These are phyloP conservation scores for Guaruba guarouba DNA, from an alignment of 2,113 vertebrate genomes.

Conservation along the genomic window DNA sequence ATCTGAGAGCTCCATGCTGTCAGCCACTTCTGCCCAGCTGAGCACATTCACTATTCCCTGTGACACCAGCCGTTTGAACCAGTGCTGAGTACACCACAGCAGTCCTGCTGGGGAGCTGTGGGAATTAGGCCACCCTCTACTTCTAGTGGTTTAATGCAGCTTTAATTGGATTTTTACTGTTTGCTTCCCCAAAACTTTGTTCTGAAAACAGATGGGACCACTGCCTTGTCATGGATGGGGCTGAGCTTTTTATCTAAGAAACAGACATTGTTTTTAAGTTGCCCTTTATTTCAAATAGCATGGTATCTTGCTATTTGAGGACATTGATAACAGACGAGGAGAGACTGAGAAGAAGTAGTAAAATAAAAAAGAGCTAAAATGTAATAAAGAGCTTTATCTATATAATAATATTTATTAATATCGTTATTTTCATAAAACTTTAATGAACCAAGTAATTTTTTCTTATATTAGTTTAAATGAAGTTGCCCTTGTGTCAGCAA, in stretches of 20 bases:
- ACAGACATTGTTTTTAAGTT: background rate
- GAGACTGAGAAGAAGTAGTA: background rate
- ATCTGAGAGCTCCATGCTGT: background rate
- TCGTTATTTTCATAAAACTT: background rate
- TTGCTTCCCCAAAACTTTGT: background rate
- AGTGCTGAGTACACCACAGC: background rate
- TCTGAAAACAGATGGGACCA: background rate
- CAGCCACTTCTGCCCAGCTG: background rate
- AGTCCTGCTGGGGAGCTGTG: background rate
- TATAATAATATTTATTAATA: background rate
- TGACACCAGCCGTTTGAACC: background rate
- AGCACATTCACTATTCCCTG: background rate
- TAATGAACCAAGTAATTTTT: background rate
- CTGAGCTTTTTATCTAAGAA: background rate
- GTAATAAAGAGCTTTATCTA: background rate
- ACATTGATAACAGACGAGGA: background rate
- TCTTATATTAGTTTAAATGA: background rate
- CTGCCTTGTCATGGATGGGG: background rate
- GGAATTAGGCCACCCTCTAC: background rate
- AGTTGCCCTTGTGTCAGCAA: background rate
- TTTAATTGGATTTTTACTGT: background rate
- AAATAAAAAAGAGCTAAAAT: background rate
- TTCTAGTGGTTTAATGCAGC: background rate
- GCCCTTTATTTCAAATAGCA: background rate
- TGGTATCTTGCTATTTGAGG: background rate